Evolutionary conservation across 2,113 vertebrate genomes (phyloP).

Genomic region (Tachysurus vachellii): DNA sequence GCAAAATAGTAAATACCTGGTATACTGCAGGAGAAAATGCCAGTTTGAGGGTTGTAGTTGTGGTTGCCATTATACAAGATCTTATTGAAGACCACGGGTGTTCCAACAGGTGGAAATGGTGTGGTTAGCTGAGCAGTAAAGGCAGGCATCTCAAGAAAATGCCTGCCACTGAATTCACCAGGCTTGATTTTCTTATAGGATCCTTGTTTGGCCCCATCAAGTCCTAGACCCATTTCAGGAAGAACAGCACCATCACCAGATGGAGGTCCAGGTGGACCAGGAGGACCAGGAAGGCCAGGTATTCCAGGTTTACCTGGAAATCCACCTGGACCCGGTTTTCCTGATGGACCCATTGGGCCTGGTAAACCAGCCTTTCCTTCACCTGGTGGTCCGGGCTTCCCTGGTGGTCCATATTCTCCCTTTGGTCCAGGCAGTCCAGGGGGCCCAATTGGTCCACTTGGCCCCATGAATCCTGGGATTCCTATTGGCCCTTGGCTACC

Average conservation of each 20-base stretch:
- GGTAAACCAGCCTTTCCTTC: constrained; percentile 79
- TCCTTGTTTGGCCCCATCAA: constrained; percentile 70
- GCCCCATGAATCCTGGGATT: constrained; percentile 72
- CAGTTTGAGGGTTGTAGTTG: constrained; percentile 92
- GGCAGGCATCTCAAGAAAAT: constrained; percentile 82
- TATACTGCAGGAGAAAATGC: constrained; percentile 91
- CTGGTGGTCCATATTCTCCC: constrained; percentile 65
- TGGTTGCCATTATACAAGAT: constrained; percentile 92
- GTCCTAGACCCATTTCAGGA: constrained; percentile 77
- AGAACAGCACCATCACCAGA: constrained; percentile 81
- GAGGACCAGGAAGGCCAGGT: constrained; percentile 68
- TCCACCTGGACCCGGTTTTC: constrained; percentile 68
- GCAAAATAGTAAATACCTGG: constrained; percentile 95
- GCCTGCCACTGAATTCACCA: constrained; percentile 55
- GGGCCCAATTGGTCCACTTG: constrained; percentile 72
- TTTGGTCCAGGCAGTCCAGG: constrained; percentile 71
- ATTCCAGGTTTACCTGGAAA: constrained; percentile 67
- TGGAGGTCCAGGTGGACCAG: constrained; percentile 73
- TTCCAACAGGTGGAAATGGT: constrained; percentile 89
- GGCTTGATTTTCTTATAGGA: constrained; percentile 81
- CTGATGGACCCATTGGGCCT: constrained; percentile 80
- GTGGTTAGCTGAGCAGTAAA: constrained; percentile 91
- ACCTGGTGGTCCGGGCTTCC: constrained; percentile 84
- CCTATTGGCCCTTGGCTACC: constrained; percentile 71
- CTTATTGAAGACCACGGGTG: constrained; percentile 91